A percentile compares a stretch with the other conserved stretches of the same genome.
phyloP scores from a whole-genome alignment of 2,113 vertebrate genomes.

The Pedionomus torquatus region DNA sequence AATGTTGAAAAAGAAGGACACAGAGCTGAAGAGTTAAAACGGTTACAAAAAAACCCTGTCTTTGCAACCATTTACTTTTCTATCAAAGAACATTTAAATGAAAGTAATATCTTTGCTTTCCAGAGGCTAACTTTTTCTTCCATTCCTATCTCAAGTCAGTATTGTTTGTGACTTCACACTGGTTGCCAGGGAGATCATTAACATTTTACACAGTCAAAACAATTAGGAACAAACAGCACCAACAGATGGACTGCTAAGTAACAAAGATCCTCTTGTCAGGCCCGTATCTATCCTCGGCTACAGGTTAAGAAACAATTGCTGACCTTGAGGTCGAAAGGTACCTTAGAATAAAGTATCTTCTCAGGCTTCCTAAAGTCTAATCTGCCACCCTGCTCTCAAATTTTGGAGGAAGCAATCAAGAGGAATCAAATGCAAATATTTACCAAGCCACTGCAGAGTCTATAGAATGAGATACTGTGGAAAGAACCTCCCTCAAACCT shows the following conservation, averaged over 20 bases:
- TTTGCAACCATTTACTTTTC: not conserved
- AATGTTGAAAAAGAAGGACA: not conserved
- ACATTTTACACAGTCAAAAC: not conserved
- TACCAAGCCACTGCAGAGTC: not conserved
- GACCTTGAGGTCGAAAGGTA: not conserved
- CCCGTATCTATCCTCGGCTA: not conserved
- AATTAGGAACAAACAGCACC: slow-evolving; percentile 2
- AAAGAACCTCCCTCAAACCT: not conserved
- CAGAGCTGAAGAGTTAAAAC: not conserved
- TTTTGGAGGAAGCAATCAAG: not conserved
- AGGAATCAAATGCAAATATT: not conserved
- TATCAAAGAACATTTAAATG: not conserved
- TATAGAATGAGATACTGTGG: not conserved
- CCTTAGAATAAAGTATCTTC: not conserved
- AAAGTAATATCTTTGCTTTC: not conserved
- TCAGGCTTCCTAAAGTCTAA: not conserved
- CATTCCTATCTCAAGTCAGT: not conserved
- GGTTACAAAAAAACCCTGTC: not conserved
- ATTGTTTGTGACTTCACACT: not conserved
- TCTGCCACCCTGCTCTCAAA: not conserved
- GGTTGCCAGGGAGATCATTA: not conserved
- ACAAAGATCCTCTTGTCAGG: slow-evolving; percentile 15
- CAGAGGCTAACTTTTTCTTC: not conserved
- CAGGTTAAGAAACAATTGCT: not conserved
- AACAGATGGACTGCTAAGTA: slow-evolving; percentile 52